These are phyloP conservation scores for Coelopa frigida DNA, from an alignment of 1,140 invertebrate species.

Conservation along the genomic window DNA sequence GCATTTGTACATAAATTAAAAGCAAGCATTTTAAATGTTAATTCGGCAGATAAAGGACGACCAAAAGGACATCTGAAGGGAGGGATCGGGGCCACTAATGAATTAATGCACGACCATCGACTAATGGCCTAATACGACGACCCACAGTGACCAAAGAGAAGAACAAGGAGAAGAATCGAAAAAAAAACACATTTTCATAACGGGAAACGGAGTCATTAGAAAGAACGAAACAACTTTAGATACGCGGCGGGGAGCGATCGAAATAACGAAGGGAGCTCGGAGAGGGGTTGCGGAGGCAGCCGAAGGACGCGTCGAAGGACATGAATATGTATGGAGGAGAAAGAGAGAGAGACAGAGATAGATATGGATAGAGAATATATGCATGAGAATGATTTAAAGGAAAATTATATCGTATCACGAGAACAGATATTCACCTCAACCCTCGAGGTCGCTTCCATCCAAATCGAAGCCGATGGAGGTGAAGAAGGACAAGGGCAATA, in stretches of 20 bases:
- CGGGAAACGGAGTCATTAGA: constrained; percentile 44
- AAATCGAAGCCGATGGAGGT: too few relatives aligned
- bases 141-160: neutral
- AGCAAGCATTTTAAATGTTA: neutral
- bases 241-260: constrained; percentile 39
- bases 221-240: constrained; percentile 43
- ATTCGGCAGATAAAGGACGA: neutral
- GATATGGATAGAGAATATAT: too few relatives aligned
- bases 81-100: neutral
- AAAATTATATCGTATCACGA: too few relatives aligned
- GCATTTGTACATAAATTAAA: too few relatives aligned
- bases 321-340: too few relatives aligned
- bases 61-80: neutral
- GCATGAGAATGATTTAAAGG: too few relatives aligned
- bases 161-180: neutral
- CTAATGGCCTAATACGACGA: neutral
- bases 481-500: too few relatives aligned
- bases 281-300: neutral
- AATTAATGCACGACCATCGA: neutral
- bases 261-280: constrained; percentile 17
- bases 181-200: constrained; percentile 37
- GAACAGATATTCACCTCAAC: too few relatives aligned
- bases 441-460: too few relatives aligned
- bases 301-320: neutral
- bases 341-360: too few relatives aligned